Percentiles rank a stretch among this genome's conserved stretches.
These are phyloP conservation scores for Eristalinus sepulchralis DNA, from an alignment of 2,888 invertebrate species.

Conservation along the genomic window DNA sequence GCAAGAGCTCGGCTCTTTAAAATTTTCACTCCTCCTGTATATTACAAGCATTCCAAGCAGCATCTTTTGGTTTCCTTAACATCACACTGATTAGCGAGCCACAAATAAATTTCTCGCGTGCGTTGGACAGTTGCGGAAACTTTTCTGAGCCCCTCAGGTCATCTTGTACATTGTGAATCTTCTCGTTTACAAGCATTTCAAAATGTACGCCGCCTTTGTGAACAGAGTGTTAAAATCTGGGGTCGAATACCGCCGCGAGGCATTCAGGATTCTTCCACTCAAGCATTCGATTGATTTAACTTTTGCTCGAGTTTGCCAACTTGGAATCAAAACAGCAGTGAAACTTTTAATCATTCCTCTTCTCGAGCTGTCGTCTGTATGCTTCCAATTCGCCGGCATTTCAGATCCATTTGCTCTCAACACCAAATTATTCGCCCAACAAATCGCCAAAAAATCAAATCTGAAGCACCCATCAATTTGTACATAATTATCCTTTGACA, in stretches of 20 bases:
- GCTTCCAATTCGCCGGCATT: not conserved
- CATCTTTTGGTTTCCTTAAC: too few species aligned
- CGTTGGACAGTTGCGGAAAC: not conserved
- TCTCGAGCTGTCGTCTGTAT: not conserved
- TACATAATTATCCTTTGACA: constrained; percentile 51
- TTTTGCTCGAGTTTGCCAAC: not conserved
- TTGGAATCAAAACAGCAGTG: not conserved
- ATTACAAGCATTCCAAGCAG: too few species aligned
- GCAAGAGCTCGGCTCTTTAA: too few species aligned
- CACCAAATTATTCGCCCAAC: constrained; percentile 49
- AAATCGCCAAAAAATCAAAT: constrained; percentile 33
- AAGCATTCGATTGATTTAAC: not conserved
- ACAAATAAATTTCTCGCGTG: not conserved
- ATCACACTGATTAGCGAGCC: too few species aligned
- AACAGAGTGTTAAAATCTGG: not conserved
- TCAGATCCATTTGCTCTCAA: not conserved
- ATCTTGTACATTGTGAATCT: not conserved
- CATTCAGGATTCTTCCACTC: not conserved
- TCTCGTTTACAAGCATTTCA: not conserved
- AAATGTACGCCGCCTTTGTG: not conserved
- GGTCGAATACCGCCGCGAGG: not conserved
- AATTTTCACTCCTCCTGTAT: too few species aligned
- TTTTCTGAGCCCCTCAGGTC: not conserved
- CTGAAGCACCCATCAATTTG: constrained; percentile 56
- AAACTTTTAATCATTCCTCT: not conserved